A percentile compares a stretch with the other conserved stretches of the same genome.
Evolutionary conservation across 37 sponge, comb jelly and placozoan species (phyloP).

Genomic region (Lycopodina hypogea): DNA sequence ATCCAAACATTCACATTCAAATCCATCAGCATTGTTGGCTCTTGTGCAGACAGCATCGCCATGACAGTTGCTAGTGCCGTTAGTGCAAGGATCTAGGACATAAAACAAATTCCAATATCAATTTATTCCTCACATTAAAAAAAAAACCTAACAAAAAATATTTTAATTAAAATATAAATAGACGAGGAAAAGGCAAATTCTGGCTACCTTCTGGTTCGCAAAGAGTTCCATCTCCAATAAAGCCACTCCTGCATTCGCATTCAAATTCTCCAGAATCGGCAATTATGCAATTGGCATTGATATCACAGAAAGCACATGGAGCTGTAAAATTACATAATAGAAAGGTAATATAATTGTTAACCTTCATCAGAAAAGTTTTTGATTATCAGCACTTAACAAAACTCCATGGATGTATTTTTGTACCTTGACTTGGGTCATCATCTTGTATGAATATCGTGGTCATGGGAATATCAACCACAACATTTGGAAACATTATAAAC

Average conservation of each 20-base stretch:
- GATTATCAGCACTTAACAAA: no score
- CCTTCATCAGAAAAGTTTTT: no score
- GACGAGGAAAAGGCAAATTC: not conserved
- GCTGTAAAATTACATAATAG: no score
- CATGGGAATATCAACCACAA: no score
- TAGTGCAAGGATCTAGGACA: no score
- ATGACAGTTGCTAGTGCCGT: no score
- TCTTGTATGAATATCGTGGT: not conserved
- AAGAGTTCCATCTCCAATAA: not conserved
- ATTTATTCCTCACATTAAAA: no score
- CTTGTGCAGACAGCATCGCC: not conserved
- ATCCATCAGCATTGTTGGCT: not conserved
- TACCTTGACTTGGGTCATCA: not conserved
- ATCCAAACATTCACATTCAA: not conserved
- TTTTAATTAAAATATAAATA: not conserved
- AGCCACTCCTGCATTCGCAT: constrained; percentile 10
- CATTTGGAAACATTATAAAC: not conserved
- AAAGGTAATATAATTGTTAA: no score
- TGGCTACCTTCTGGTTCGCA: constrained; percentile 11
- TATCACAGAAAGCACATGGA: constrained; percentile 5
- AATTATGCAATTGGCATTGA: not conserved
- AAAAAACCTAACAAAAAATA: not conserved
- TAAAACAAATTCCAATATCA: no score
- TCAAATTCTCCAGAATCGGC: not conserved
- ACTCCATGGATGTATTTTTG: no score